Evolutionary conservation across 2,113 vertebrate genomes (phyloP).

Genomic region (Scartelaos histophorus): DNA sequence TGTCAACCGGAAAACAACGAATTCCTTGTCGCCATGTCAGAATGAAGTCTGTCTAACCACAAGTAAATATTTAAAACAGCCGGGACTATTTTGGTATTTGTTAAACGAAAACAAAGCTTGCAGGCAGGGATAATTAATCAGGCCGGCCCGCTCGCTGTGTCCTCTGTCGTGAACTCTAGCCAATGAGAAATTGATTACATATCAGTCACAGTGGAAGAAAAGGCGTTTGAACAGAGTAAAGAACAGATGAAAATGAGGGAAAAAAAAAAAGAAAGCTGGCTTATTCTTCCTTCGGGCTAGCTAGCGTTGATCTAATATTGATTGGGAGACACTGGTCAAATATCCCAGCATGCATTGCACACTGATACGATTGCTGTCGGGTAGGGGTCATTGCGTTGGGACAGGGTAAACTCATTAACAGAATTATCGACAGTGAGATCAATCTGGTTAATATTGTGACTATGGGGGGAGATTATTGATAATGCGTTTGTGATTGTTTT

Average conservation of each 20-base stretch:
- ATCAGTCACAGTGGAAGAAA: slow-evolving; percentile 60
- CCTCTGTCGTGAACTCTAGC: slow-evolving; percentile 27
- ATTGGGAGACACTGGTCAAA: slow-evolving; percentile 63
- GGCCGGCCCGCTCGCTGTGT: slow-evolving; percentile 29
- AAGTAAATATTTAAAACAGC: slow-evolving; percentile 13
- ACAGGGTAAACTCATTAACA: slow-evolving; percentile 42
- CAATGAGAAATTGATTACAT: slow-evolving; percentile 68
- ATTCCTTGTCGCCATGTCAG: slow-evolving; percentile 17
- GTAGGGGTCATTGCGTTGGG: slow-evolving; percentile 10
- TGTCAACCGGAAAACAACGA: slow-evolving; percentile 13
- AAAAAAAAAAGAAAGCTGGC: slow-evolving; percentile 21
- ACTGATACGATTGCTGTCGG: slow-evolving; percentile 29
- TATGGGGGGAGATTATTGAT: slow-evolving; percentile 18
- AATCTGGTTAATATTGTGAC: slow-evolving; percentile 42
- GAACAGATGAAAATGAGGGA: slow-evolving; percentile 20
- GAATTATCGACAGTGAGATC: slow-evolving; percentile 28
- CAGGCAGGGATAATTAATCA: slow-evolving; percentile 33
- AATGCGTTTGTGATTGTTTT: slow-evolving; percentile 33
- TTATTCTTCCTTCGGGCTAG: slow-evolving; percentile 33
- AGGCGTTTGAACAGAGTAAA: slow-evolving; percentile 23
- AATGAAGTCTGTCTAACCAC: background rate
- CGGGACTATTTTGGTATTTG: slow-evolving; percentile 7
- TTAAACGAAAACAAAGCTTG: slow-evolving; percentile 25
- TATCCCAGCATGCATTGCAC: slow-evolving; percentile 58
- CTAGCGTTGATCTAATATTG: slow-evolving; percentile 63